Base-by-base conservation (phyloP, 2,888 invertebrate species). In the Archaeoteleia sp. region DNA sequence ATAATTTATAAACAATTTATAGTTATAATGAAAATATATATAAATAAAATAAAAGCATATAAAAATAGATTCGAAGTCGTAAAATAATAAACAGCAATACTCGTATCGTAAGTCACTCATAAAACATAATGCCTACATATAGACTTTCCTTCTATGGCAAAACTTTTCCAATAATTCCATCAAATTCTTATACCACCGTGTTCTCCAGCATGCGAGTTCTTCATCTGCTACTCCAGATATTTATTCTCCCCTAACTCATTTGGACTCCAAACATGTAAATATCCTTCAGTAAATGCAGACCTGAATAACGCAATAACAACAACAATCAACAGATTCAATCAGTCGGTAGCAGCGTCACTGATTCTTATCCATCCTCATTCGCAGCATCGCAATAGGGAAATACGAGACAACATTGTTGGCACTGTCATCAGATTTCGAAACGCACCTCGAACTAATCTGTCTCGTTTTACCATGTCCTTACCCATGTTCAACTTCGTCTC, bases 151-250 rank as follows among this genome's bases (percentile, higher is more conserved):
- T 30, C 8, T 7, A 8, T 20, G 1, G 8, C 7, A 25, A 20
- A 49, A 60, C 43, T 51, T 60, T 8, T 42, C 23, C 35, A 51
- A 51, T 60, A 60, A 60, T 30, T 60, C 20, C 29, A 39, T 10
- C 23, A 2, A 34, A 10, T 17, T 30, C 35, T 37, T 14, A 15
- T 27, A 10, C 10, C n/a, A 2, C 8, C 1, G 8, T 20, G 20
- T 20, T 20, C 20, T 9, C 8, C 29, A 8, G 29, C 29, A 20
- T 20, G 29, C 7, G 29, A 29, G 29, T 29, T 29, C 29, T 29
- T 29, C 29, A 1, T 4, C 14, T n/a, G 14, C 6, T 15, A 13
- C 9, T 32, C 32, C 10, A 12, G 17, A 29, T 2, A 29, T 3
- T 5, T n/a, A 7, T n/a, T 29, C 29, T 9, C 9, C 3, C 9